Conservation (phyloP, 2,888 invertebrate genomes). For the Pasiphila rectangulata region DNA sequence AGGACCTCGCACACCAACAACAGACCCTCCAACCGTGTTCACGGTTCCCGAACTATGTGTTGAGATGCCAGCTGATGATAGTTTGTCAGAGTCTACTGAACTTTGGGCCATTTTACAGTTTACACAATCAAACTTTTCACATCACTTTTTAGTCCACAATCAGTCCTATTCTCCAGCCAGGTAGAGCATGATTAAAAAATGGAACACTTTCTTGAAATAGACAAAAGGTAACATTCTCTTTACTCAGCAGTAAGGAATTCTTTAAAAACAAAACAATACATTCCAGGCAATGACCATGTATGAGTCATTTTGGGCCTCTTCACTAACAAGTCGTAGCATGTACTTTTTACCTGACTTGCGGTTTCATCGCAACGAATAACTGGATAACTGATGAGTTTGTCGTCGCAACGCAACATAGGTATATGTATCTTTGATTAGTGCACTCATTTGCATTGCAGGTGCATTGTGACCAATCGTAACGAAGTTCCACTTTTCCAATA, state of each 20-base stretch:
- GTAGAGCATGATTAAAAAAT: slow-evolving; percentile 29
- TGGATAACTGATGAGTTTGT: slow-evolving; percentile 49
- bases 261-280: slow-evolving; percentile 72
- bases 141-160: slow-evolving; percentile 28
- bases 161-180: slow-evolving; percentile 33
- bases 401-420: slow-evolving; percentile 38
- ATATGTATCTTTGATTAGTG: slow-evolving; percentile 48
- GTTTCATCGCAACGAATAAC: slow-evolving; percentile 54
- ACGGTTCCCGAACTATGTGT: slow-evolving; percentile 75
- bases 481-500: slow-evolving; percentile 54
- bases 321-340: slow-evolving; percentile 46
- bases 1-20: slow-evolving; percentile 70
- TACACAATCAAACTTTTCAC: slow-evolving; percentile 22
- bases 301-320: slow-evolving; percentile 73
- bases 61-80: slow-evolving; percentile 74
- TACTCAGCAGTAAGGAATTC: slow-evolving; percentile 66
- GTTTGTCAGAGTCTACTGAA: slow-evolving; percentile 73
- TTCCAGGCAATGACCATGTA: slow-evolving; percentile 59
- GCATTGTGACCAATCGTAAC: slow-evolving; percentile 72
- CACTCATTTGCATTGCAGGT: slow-evolving; percentile 67
- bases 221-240: slow-evolving; percentile 35
- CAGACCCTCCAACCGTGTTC: slow-evolving; percentile 72
- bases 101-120: slow-evolving; percentile 63
- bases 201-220: slow-evolving; percentile 30
- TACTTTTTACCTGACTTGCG: slow-evolving; percentile 56